Base-by-base conservation (phyloP, 2,797 vertebrate species). In the Cyprinodon diabolis region DNA sequence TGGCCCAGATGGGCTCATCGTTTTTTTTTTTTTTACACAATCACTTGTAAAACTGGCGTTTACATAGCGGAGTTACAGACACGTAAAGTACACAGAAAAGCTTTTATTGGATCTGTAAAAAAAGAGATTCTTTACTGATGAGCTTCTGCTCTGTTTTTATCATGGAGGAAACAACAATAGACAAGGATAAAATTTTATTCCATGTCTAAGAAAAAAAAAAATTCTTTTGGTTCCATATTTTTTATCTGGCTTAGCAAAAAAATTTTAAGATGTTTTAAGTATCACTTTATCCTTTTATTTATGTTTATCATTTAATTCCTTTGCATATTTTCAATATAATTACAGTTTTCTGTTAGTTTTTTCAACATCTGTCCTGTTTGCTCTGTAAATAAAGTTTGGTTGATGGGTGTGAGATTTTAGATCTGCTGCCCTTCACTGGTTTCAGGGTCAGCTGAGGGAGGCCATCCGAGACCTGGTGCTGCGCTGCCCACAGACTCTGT, bases 401-500 rank as follows among this genome's bases (percentile, higher is more conserved):
- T 60, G 58, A 21, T 11, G 2, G 17, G 21, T 10, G 35, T 7
- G 25, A 17, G 13, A 45, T 17, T 2, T 19, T 51, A 1, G 52
- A 45, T 66, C n/a, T 56, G 45, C 12, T 58, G 3, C 17, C 75
- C 48, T 12, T 78, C 43, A 1, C 21, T 58, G n/a, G 67, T 2
- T 58, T 30, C 89, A 99, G 98, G 94, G 93, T 66, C 95, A 96
- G 90, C 92, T 99, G 55, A 90, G 84, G 66, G 94, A 94, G 75
- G 95, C 96, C 30, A 94, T 99, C 67, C 86, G 91, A 0, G 93
- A 96, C 91, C 95, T 93, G 7, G 92, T 95, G 69, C 85, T 93
- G 71, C 94, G 87, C 66, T 99, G 98, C 85, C 80, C 84, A 14
- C 98, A 98, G 92, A 93, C 96, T 25, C 92, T 98, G 73, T 97